Evolutionary conservation across 1,140 invertebrate genomes (phyloP).

Genomic region (Drosophila punjabiensis): DNA sequence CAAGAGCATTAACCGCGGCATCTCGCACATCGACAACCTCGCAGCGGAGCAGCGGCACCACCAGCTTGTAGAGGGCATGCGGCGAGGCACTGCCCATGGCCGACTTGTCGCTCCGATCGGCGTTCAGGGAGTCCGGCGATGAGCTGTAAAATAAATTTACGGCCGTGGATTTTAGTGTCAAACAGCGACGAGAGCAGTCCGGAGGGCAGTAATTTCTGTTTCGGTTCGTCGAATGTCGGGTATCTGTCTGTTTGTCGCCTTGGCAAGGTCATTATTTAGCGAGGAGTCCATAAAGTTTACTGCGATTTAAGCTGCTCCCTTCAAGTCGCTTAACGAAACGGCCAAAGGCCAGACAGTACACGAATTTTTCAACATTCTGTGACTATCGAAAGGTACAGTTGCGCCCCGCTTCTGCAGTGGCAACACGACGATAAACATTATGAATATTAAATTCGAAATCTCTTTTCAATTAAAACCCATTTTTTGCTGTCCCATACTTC

Average conservation of each 20-base stretch:
- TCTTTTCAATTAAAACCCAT: conserved; percentile 73
- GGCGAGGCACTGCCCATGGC: conserved; percentile 89
- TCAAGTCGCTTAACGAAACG: conserved; percentile 5
- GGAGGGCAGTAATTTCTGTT: conserved; percentile 45
- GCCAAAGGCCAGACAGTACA: not conserved
- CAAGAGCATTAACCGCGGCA: conserved; percentile 96
- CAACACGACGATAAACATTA: conserved; percentile 57
- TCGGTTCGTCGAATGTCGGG: conserved; percentile 13
- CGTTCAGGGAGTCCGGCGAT: conserved; percentile 93
- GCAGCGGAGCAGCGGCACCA: conserved; percentile 95
- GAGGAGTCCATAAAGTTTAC: conserved; percentile 40
- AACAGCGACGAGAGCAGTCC: conserved; percentile 23
- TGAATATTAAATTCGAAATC: conserved; percentile 68
- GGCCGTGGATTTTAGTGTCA: conserved; percentile 65
- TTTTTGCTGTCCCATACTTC: not conserved
- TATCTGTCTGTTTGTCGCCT: conserved; percentile 16
- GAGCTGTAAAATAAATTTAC: conserved; percentile 88
- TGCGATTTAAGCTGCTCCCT: conserved; percentile 34
- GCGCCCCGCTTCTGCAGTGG: not conserved
- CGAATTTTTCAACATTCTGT: not conserved
- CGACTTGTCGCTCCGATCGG: conserved; percentile 90
- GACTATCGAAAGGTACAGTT: conserved; percentile 16
- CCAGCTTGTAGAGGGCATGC: conserved; percentile 95
- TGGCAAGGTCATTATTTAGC: conserved; percentile 43
- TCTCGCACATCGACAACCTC: conserved; percentile 97